Evolutionary conservation across 2,888 invertebrate genomes (phyloP), one percentile per base, ranked within the genome.

Genomic region (Lycaena phlaeas): DNA sequence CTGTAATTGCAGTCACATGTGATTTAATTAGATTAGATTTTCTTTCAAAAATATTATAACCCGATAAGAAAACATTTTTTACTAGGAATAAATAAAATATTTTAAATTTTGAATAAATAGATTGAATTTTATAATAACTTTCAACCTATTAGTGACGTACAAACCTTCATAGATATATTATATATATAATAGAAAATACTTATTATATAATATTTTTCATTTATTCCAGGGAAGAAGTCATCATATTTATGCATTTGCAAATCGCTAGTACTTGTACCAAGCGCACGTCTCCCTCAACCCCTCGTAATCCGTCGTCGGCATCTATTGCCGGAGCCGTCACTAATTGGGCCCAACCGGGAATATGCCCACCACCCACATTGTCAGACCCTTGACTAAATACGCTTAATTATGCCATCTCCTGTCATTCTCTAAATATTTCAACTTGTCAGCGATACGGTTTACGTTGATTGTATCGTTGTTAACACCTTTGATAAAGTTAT

Each of bases 301-400:
- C 39, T 42, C 44, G 15, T 45, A 52, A 53, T 53, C 57, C 56
- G 43, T 49, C 42, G 51, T 44, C 59, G 56, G 54, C 52, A 48
- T 51, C 48, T 45, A 45, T 40, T 40, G 30, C 53, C 49, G 44
- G 45, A 53, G 50, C 56, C 63, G 61, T 48, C 54, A 57, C 63
- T 68, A 69, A 69, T 68, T 64, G 67, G 61, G 44, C 52, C 45
- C 49, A 28, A 38, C 42, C 46, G 30, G 30, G 31, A 14, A 36
- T 25, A 7, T 22, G 30, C 26, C 39, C 30, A 40, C 39, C 39
- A 40, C 39, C 39, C 39, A 31, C 39, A 40, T 36, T 36, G 39
- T 26, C 39, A 40, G 38, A 40, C 39, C 48, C 52, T 51, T 44
- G 34, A 41, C 50, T 46, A 39, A 45, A 49, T 49, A 46, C 54